phyloP scores from a whole-genome alignment of 2,113 vertebrate species.

The Zeus faber region DNA sequence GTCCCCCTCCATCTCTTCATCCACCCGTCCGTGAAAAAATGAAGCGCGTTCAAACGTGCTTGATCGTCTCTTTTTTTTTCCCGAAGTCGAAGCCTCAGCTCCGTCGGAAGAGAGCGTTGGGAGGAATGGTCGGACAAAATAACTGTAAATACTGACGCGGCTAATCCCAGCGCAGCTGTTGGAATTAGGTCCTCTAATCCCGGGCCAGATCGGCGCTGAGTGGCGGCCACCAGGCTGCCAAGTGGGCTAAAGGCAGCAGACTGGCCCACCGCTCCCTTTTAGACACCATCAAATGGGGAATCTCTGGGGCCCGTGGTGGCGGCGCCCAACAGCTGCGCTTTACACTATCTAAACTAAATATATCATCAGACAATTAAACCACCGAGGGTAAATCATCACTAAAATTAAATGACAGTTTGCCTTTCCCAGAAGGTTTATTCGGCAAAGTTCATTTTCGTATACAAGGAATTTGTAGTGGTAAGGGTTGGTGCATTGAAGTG shows the following conservation, averaged over 20 bases:
- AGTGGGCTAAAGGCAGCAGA: slow-evolving; percentile 65
- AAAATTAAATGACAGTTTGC: background rate
- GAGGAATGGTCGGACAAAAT: no score
- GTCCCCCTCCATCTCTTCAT: background rate
- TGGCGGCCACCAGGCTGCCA: slow-evolving; percentile 66
- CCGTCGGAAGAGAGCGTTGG: no score
- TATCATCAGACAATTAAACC: slow-evolving; percentile 5
- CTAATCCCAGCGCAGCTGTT: slow-evolving; percentile 72
- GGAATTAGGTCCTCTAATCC: slow-evolving; percentile 68
- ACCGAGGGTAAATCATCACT: no score
- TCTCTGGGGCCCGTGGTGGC: slow-evolving; percentile 35
- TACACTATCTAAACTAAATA: slow-evolving; percentile 21
- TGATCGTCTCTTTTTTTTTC: no score
- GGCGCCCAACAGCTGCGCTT: slow-evolving; percentile 21
- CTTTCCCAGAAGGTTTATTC: no score
- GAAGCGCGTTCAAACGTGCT: no score
- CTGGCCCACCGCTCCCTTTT: slow-evolving; percentile 55
- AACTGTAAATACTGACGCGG: slow-evolving; percentile 48
- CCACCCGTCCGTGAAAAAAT: background rate
- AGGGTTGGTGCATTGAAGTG: no score
- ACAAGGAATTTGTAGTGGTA: no score
- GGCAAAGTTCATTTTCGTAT: no score
- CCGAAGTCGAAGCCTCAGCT: no score
- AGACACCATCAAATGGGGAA: slow-evolving; percentile 56
- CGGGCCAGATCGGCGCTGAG: slow-evolving; percentile 66